Evolutionary conservation across 1,140 invertebrate genomes (phyloP).

Genomic region (Phymorhynchus buccinoides): DNA sequence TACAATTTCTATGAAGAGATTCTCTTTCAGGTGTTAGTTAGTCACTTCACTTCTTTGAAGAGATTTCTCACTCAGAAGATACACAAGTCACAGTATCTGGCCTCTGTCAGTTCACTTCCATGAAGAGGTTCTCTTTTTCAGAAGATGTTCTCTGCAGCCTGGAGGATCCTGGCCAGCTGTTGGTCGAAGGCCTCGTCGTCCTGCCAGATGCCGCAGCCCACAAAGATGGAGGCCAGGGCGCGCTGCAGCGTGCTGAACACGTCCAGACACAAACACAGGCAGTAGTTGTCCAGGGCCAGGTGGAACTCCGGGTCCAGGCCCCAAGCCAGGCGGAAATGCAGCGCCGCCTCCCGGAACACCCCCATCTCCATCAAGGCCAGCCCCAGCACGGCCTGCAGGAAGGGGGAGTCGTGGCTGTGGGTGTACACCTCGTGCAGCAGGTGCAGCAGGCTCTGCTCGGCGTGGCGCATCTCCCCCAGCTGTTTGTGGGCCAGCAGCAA

Average conservation of each 20-base stretch:
- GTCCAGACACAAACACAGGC: slow-evolving; percentile 62
- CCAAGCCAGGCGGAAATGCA: slow-evolving; percentile 60
- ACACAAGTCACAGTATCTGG: too few relatives aligned
- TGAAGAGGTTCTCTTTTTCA: too few relatives aligned
- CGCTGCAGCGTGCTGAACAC: slow-evolving; percentile 44
- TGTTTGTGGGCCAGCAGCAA: slow-evolving; percentile 63
- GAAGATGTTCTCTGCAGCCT: slow-evolving; percentile 55
- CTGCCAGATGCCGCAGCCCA: slow-evolving; percentile 47
- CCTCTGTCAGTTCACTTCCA: too few relatives aligned
- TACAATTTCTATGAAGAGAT: too few relatives aligned
- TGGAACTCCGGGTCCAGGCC: slow-evolving; percentile 63
- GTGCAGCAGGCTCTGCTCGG: slow-evolving; percentile 58
- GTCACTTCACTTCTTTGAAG: too few relatives aligned
- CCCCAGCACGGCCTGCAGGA: slow-evolving; percentile 65
- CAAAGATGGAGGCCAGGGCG: slow-evolving; percentile 46
- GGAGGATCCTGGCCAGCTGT: slow-evolving; percentile 38
- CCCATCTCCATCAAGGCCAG: slow-evolving; percentile 68
- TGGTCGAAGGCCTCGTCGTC: slow-evolving; percentile 44
- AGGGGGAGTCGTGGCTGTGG: slow-evolving; percentile 61
- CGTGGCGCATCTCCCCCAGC: slow-evolving; percentile 54
- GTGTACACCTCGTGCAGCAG: slow-evolving; percentile 63
- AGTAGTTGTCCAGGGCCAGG: slow-evolving; percentile 66
- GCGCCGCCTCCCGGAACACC: slow-evolving; percentile 64
- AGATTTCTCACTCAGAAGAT: too few relatives aligned
- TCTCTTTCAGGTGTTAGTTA: too few relatives aligned